Conservation (phyloP, 2,888 invertebrate genomes). For the Coecobrya sp. region DNA sequence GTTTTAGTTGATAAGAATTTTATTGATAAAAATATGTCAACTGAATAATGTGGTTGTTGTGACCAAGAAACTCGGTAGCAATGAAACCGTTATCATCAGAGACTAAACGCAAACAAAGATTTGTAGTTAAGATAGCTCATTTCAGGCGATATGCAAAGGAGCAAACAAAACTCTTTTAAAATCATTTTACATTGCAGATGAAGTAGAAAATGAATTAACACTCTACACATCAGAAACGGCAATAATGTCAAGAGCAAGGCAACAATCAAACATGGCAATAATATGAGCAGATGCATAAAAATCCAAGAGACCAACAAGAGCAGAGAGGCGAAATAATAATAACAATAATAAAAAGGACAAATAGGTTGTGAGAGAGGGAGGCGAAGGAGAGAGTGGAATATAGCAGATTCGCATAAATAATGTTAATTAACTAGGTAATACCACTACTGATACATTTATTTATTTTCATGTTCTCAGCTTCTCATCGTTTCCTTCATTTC, state of each 20-base stretch:
- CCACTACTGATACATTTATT: not conserved
- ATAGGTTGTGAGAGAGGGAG: not conserved
- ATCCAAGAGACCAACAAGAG: not conserved
- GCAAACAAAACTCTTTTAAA: no score
- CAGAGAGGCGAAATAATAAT: not conserved
- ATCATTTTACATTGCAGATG: not conserved
- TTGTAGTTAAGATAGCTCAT: no score
- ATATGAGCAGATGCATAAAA: not conserved
- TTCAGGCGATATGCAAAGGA: no score
- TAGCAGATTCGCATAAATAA: not conserved
- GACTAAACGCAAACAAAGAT: no score
- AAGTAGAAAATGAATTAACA: not conserved
- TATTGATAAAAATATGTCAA: no score
- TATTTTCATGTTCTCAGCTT: not conserved
- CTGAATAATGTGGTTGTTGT: no score
- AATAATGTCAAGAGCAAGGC: not conserved
- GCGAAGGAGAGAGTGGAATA: not conserved
- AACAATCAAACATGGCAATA: not conserved
- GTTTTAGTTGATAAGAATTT: no score
- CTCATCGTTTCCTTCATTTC: not conserved
- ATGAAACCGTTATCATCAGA: no score
- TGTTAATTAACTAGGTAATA: not conserved
- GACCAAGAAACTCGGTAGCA: no score
- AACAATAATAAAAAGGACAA: not conserved
- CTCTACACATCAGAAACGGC: not conserved